These are phyloP conservation scores for Otus sunia DNA, from an alignment of 2,113 vertebrate species.

Conservation along the genomic window DNA sequence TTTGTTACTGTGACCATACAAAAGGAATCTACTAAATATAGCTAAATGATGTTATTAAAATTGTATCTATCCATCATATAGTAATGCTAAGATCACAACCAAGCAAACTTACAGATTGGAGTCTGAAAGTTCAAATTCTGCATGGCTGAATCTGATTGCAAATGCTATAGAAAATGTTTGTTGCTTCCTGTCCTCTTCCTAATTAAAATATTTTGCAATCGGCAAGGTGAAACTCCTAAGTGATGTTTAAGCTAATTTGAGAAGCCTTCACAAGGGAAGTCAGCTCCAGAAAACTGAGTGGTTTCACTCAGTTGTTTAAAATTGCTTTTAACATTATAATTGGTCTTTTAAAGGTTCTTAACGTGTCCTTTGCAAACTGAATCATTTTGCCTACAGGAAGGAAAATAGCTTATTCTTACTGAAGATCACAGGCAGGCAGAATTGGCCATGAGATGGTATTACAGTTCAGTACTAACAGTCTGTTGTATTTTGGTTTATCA, in stretches of 20 bases:
- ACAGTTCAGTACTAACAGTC: conserved; percentile 21
- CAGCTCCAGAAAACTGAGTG: conserved; percentile 3
- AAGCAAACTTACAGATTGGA: conserved; percentile 39
- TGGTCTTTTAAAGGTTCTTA: conserved; percentile 26
- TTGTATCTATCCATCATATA: conserved; percentile 54
- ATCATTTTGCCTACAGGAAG: conserved; percentile 16
- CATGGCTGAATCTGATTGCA: conserved; percentile 65
- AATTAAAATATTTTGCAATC: conserved; percentile 51
- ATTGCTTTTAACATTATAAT: background rate
- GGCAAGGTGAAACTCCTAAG: conserved; percentile 23
- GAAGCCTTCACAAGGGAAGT: conserved; percentile 50
- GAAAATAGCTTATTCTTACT: background rate
- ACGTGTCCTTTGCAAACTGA: background rate
- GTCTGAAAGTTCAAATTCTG: conserved; percentile 60
- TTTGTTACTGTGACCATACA: conserved; percentile 75
- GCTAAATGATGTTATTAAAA: conserved; percentile 54
- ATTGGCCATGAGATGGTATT: background rate
- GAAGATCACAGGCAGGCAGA: background rate
- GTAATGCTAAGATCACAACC: conserved; percentile 45
- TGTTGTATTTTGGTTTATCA: conserved; percentile 7
- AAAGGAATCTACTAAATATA: conserved; percentile 61
- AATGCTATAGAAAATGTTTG: conserved; percentile 49
- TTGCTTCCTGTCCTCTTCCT: conserved; percentile 67
- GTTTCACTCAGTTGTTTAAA: conserved; percentile 1
- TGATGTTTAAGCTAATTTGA: conserved; percentile 14